These are phyloP conservation scores for Muscicapa striata DNA, from an alignment of 2,797 vertebrate species.

Conservation along the genomic window DNA sequence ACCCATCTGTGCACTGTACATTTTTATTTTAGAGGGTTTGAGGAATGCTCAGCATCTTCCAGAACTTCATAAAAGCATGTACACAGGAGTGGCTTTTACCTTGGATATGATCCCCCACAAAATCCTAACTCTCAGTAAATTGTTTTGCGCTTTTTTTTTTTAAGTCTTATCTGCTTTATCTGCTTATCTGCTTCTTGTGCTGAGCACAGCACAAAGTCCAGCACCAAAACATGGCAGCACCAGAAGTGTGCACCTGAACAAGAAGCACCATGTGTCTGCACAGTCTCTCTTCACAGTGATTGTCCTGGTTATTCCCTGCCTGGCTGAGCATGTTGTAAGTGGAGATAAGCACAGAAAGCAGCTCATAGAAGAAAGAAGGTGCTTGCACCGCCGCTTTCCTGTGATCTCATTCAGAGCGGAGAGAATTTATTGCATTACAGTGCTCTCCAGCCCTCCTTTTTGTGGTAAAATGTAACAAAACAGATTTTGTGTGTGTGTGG, in stretches of 20 bases:
- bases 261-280: neutral
- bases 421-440: neutral
- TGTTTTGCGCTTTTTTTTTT: neutral
- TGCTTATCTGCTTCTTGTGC: neutral
- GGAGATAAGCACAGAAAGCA: neutral
- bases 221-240: neutral
- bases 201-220: neutral
- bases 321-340: neutral
- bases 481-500: neutral
- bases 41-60: neutral
- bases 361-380: neutral
- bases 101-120: neutral
- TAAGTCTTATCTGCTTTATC: neutral
- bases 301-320: neutral
- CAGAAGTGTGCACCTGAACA: neutral
- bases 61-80: neutral
- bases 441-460: neutral
- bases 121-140: neutral
- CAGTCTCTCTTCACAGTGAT: neutral
- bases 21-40: neutral
- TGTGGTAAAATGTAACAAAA: neutral
- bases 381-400: neutral
- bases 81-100: neutral
- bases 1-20: neutral
- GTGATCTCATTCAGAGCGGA: neutral